These are phyloP conservation scores for Rhopalosiphum nymphaeae DNA, from an alignment of 2,888 invertebrate genomes.

Conservation along the genomic window DNA sequence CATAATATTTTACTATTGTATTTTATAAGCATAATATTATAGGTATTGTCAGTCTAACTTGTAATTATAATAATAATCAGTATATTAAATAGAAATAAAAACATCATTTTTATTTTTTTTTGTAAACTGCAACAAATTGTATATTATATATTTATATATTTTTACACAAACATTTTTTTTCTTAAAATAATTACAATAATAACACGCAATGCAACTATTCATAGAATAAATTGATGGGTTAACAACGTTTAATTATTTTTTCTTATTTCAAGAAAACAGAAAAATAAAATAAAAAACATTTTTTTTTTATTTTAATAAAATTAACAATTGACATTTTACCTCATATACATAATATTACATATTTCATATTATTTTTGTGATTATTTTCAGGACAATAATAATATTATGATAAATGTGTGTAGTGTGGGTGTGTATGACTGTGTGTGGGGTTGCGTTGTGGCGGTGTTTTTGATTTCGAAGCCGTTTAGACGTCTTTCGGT, in stretches of 20 bases:
- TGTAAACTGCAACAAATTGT: slow-evolving; percentile 29
- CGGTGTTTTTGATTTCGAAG: slow-evolving; percentile 35
- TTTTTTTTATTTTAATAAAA: slow-evolving; percentile 31
- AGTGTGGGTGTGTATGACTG: neutral
- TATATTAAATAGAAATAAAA: neutral
- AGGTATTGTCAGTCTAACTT: neutral
- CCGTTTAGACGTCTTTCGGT: slow-evolving; percentile 53
- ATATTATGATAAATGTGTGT: neutral
- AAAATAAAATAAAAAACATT: slow-evolving; percentile 27
- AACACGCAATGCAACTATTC: slow-evolving; percentile 31
- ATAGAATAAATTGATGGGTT: slow-evolving; percentile 36
- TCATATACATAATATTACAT: slow-evolving; percentile 8
- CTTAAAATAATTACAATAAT: slow-evolving; percentile 20
- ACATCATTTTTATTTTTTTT: neutral
- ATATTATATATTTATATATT: slow-evolving; percentile 26
- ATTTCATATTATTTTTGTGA: neutral
- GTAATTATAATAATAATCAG: neutral
- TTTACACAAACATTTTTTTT: slow-evolving; percentile 13
- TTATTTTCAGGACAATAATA: neutral
- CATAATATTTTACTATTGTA: neutral
- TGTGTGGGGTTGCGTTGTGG: neutral
- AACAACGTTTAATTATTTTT: slow-evolving; percentile 13
- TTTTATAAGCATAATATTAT: neutral
- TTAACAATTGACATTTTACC: slow-evolving; percentile 61
- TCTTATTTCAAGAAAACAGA: neutral